Evolutionary conservation across 1,140 invertebrate species (phyloP).

Genomic region (Spodoptera frugiperda): DNA sequence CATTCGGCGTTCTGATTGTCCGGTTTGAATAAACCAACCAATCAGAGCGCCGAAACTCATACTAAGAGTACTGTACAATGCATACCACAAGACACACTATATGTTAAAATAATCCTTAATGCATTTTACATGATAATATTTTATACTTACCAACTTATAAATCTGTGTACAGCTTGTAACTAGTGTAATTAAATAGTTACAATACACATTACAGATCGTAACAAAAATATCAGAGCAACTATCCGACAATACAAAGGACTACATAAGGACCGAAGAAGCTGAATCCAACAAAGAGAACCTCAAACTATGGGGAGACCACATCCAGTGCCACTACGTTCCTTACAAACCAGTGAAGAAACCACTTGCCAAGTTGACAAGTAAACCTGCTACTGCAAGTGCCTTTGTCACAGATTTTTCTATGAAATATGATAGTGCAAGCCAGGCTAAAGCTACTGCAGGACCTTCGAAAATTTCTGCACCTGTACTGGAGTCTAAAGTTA

Average conservation of each 20-base stretch:
- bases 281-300: constrained; percentile 73
- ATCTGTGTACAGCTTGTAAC: no score
- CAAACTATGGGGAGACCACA: constrained; percentile 82
- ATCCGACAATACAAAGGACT: constrained; percentile 81
- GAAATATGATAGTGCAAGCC: constrained; percentile 72
- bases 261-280: constrained; percentile 72
- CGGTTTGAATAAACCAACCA: no score
- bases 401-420: constrained; percentile 83
- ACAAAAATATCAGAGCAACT: constrained; percentile 77
- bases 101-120: no score
- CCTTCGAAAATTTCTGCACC: constrained; percentile 51
- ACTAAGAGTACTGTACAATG: no score
- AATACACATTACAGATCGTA: constrained; percentile 79
- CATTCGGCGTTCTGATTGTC: no score
- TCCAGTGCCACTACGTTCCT: constrained; percentile 72
- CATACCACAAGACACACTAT: no score
- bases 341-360: constrained; percentile 74
- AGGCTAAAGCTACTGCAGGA: constrained; percentile 52
- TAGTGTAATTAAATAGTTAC: no score
- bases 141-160: no score
- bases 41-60: no score
- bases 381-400: constrained; percentile 73
- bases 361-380: constrained; percentile 75
- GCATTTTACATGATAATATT: no score
- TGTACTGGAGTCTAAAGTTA: constrained; percentile 58